Evolutionary conservation across 2,113 vertebrate genomes (phyloP).

Genomic region (Furnarius figulus): DNA sequence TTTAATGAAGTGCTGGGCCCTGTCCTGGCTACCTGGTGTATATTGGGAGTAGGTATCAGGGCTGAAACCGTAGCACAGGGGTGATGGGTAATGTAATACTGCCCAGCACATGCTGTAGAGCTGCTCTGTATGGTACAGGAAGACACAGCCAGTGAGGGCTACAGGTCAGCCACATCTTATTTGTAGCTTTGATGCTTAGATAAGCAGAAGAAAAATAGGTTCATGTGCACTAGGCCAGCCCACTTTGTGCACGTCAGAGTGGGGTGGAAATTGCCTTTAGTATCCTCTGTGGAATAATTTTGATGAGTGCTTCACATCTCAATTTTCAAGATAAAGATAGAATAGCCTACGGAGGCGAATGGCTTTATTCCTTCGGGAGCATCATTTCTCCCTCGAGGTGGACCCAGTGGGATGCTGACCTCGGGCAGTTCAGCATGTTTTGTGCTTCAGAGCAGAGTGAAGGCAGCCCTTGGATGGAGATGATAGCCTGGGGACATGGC

Average conservation of each 20-base stretch:
- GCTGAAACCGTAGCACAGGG: neutral
- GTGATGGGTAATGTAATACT: neutral
- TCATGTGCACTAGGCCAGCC: neutral
- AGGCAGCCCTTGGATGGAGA: neutral
- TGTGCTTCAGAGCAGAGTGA: neutral
- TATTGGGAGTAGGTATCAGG: neutral
- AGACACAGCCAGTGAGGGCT: rapidly evolving
- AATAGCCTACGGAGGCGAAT: neutral
- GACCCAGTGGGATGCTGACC: rapidly evolving
- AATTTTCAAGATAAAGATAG: neutral
- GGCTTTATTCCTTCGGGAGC: neutral
- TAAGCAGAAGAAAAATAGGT: neutral
- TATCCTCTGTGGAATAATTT: neutral
- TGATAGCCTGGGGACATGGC: neutral
- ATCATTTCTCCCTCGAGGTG: neutral
- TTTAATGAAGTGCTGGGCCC: neutral
- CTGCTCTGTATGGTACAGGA: rapidly evolving
- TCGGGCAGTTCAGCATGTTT: rapidly evolving
- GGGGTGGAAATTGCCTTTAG: neutral
- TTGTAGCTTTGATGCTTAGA: neutral
- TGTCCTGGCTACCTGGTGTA: neutral
- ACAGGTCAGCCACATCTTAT: neutral
- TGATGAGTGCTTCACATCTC: neutral
- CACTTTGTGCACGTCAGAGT: neutral
- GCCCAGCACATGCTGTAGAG: neutral